Evolutionary conservation across 1,140 invertebrate species (phyloP).

Genomic region (Lepidurus arcticus): DNA sequence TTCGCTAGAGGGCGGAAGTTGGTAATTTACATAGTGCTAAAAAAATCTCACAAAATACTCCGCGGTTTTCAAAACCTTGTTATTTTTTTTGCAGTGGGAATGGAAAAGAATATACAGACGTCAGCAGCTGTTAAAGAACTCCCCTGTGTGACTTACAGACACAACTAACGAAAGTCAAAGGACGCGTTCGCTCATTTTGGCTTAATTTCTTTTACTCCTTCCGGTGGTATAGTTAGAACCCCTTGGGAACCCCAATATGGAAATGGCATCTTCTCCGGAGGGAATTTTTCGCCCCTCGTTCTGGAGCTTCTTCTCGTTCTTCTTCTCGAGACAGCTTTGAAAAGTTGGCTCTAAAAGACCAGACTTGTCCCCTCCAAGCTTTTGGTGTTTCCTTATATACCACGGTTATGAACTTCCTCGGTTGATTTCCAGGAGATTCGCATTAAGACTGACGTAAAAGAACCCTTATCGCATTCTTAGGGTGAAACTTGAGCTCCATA

Average conservation of each 20-base stretch:
- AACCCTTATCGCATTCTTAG: neutral
- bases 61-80: too few species aligned
- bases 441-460: constrained; percentile 3
- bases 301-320: neutral
- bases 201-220: neutral
- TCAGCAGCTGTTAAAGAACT: neutral
- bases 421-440: constrained; percentile 12
- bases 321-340: neutral
- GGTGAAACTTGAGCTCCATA: neutral
- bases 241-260: neutral
- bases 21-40: too few species aligned
- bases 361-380: neutral
- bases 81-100: too few species aligned
- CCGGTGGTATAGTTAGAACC: neutral
- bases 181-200: neutral
- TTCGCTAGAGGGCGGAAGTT: too few species aligned
- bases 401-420: neutral
- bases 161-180: neutral
- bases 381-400: neutral
- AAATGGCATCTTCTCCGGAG: neutral
- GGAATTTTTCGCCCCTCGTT: neutral
- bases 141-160: neutral
- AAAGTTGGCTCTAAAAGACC: neutral
- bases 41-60: too few species aligned
- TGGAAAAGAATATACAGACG: too few species aligned